Evolutionary conservation across 2,797 vertebrate genomes (phyloP), one percentile per base, ranked within the genome.

Genomic region (Cirrhinus molitorella): DNA sequence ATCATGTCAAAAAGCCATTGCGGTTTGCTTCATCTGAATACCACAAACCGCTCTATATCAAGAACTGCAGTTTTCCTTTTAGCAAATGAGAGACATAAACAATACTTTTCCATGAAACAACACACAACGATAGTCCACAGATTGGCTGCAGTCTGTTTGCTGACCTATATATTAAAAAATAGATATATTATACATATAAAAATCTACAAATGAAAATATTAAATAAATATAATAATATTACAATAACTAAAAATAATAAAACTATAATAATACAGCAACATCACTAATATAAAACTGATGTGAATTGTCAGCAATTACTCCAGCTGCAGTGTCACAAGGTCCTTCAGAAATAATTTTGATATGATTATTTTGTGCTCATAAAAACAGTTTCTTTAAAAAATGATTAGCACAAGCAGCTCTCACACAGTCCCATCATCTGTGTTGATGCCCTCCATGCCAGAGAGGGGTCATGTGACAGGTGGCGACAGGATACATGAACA

Each of bases 31-130:
- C 16, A 66, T 85, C 67, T 45, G 49, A 71, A 57, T 43, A 49
- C 34, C 45, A 11, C 76, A 77, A 84, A 80, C 70, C 45, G 19
- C 37, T 61, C 25, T 61, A 45, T 28, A 57, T 80, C 23, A 16
- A 70, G 68, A 74, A 31, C 71, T 31, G 17, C 5, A n/a, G 23
- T 78, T 65, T 25, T 81, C 51, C 25, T 80, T 67, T 63, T 45
- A 5, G 71, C 8, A 53, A 61, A 66, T 70, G 14, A 61, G 43
- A 37, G 21, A 75, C 70, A 57, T 51, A 82, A 85, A 79, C 5
- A 11, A 90, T 90, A 79, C 14, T 51, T 76, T 59, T 72, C 80
- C 67, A 78, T 89, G 49, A 34, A 78, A 67, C 72, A 82, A 79
- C 59, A 89, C 88, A n/a, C n/a, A n/a, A n/a, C n/a, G n/a, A n/a